Evolutionary conservation across 2,797 vertebrate genomes (phyloP).

Genomic region (Xiphophorus birchmanni): DNA sequence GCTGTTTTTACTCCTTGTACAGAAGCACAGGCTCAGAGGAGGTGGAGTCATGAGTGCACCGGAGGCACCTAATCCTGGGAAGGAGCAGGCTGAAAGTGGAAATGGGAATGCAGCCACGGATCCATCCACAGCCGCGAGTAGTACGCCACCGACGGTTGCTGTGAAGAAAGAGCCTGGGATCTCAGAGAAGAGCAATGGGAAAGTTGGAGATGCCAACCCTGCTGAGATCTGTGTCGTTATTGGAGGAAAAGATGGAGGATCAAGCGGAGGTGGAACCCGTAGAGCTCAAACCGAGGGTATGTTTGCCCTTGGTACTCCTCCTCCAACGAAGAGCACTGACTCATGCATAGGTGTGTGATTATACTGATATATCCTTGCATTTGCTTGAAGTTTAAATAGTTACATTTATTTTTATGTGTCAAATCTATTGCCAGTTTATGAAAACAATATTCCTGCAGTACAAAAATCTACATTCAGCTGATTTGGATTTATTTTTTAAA

Average conservation of each 20-base stretch:
- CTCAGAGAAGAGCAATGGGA: conserved; percentile 86
- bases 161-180: conserved; percentile 91
- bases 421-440: neutral
- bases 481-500: neutral
- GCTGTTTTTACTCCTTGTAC: conserved; percentile 30
- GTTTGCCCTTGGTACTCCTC: conserved; percentile 80
- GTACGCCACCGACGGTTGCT: conserved; percentile 70
- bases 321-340: conserved; percentile 81
- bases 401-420: neutral
- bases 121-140: conserved; percentile 38
- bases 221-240: conserved; percentile 98
- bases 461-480: neutral
- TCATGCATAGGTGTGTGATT: conserved; percentile 80
- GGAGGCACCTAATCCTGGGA: conserved; percentile 73
- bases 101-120: conserved; percentile 52
- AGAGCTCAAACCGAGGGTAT: conserved; percentile 94
- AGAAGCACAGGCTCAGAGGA: conserved; percentile 72
- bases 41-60: conserved; percentile 81
- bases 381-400: conserved; percentile 19
- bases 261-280: conserved; percentile 83
- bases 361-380: conserved; percentile 35
- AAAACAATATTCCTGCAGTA: neutral
- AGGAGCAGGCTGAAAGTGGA: conserved; percentile 68
- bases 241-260: conserved; percentile 80
- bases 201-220: conserved; percentile 85